These are phyloP conservation scores for Trichoplusia ni DNA, from an alignment of 1,140 invertebrate genomes.

Conservation along the genomic window DNA sequence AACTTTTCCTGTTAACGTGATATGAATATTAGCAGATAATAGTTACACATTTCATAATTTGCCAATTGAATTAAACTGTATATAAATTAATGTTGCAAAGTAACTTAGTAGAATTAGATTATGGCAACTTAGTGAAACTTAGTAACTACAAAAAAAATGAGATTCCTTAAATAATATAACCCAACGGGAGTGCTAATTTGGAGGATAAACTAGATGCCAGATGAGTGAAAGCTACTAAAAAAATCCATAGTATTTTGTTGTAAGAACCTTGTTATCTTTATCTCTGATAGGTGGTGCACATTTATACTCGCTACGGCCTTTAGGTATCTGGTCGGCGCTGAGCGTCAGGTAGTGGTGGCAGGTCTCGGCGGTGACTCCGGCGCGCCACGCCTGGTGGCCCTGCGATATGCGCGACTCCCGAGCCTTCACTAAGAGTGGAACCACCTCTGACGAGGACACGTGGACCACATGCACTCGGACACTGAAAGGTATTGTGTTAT, in stretches of 20 bases:
- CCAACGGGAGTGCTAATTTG: too few relatives aligned
- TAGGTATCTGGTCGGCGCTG: slow-evolving; percentile 83
- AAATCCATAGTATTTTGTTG: too few relatives aligned
- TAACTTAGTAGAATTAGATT: too few relatives aligned
- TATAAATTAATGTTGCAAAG: too few relatives aligned
- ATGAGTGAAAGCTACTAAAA: too few relatives aligned
- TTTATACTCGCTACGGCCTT: slow-evolving; percentile 85
- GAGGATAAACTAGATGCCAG: too few relatives aligned
- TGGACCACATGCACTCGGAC: slow-evolving; percentile 87
- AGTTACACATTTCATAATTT: too few relatives aligned
- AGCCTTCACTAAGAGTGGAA: slow-evolving; percentile 62
- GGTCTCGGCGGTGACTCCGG: slow-evolving; percentile 85
- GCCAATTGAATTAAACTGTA: too few relatives aligned
- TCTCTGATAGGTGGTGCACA: slow-evolving; percentile 88
- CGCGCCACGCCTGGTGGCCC: slow-evolving; percentile 55
- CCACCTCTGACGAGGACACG: slow-evolving; percentile 84
- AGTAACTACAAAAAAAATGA: too few relatives aligned
- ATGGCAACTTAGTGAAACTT: too few relatives aligned
- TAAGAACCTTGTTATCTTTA: slow-evolving; percentile 81
- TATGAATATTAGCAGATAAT: too few relatives aligned
- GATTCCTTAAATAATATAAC: too few relatives aligned
- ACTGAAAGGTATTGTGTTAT: slow-evolving; percentile 54
- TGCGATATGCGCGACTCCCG: slow-evolving; percentile 42
- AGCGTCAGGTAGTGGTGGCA: slow-evolving; percentile 89
- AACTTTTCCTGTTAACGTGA: slow-evolving; percentile 83